Conservation (phyloP, 2,113 vertebrate species). For the Hyaena hyaena region DNA sequence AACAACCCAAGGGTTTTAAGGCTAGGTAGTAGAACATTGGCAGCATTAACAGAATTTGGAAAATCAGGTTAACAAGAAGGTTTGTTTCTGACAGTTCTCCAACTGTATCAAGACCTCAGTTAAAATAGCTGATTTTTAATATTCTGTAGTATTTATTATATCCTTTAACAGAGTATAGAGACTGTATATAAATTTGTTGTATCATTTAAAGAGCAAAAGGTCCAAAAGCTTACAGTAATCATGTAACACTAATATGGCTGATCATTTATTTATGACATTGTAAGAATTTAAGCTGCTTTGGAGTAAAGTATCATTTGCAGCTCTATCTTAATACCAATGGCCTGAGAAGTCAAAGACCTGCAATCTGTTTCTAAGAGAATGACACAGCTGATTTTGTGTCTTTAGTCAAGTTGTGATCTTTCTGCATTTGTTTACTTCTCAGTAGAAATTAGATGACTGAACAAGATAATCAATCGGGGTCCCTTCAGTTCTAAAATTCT, state of each 20-base stretch:
- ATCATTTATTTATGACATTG: neutral
- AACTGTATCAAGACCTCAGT: neutral
- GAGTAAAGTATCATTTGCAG: neutral
- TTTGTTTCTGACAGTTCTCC: neutral
- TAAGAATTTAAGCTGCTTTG: neutral
- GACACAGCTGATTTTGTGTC: neutral
- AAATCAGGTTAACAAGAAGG: neutral
- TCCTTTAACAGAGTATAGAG: neutral
- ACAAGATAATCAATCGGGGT: neutral
- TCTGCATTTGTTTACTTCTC: neutral
- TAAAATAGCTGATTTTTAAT: conserved; percentile 3
- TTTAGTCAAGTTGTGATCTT: neutral
- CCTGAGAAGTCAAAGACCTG: neutral
- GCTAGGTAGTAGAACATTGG: neutral
- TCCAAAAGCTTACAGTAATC: neutral
- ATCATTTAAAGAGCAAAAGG: neutral
- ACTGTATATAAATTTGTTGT: neutral
- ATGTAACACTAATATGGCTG: neutral
- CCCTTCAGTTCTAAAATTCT: neutral
- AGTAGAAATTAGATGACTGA: neutral
- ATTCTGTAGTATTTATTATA: neutral
- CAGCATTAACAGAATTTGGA: neutral
- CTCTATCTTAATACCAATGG: neutral
- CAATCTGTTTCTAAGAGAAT: neutral
- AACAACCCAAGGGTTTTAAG: neutral